Evolutionary conservation across 2,113 vertebrate species (phyloP).

Genomic region (Corythaeola cristata): DNA sequence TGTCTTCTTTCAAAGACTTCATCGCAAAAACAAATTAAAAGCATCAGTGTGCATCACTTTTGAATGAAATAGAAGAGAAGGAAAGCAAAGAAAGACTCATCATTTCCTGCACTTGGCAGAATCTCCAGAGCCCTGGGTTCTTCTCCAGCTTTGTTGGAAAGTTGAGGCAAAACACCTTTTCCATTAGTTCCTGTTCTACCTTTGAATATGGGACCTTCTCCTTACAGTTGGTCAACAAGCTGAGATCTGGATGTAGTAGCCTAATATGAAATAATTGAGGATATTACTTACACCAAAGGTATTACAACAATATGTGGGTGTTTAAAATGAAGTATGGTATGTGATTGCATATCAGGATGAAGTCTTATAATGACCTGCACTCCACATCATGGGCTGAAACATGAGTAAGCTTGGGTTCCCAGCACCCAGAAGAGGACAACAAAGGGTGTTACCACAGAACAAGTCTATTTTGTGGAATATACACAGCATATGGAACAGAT

Average conservation of each 20-base stretch:
- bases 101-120: neutral
- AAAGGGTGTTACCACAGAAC: neutral
- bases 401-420: neutral
- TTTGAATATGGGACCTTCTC: neutral
- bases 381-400: neutral
- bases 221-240: neutral
- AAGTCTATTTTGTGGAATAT: neutral
- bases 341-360: neutral
- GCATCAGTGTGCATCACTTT: neutral
- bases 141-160: neutral
- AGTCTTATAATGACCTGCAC: neutral
- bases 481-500: neutral
- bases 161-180: neutral
- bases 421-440: neutral
- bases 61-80: neutral
- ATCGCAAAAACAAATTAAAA: neutral
- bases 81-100: neutral
- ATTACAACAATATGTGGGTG: neutral
- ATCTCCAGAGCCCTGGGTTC: neutral
- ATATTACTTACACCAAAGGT: neutral
- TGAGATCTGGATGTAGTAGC: neutral
- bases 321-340: neutral
- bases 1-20: neutral
- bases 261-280: neutral
- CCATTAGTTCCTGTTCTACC: neutral